Base-by-base conservation (phyloP, 2,888 invertebrate species). In the Coelopa pilipes region DNA sequence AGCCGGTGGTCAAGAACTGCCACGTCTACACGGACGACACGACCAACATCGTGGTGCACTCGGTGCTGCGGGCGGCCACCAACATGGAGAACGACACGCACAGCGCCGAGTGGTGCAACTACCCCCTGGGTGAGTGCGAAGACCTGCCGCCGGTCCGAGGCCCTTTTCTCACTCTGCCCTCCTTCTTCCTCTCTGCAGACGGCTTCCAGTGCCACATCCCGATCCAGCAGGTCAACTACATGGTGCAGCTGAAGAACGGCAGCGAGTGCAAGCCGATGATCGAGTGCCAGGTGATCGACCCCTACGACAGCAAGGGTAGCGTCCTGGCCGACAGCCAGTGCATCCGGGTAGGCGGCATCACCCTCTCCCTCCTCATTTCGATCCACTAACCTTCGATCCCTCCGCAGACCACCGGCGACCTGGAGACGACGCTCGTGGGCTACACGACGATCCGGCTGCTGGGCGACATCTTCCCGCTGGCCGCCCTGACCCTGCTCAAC, bases 401-500 rank as follows among this genome's bases (percentile, higher is more conserved):
- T 59, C 55, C 65, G 12, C 49, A 76, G 73, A 79, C 76, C 46
- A 76, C 89, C 15, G 94, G 93, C 21, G 91, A 93, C 83, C 91
- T 93, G 12, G 88, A 89, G 24, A 87, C 90, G 60, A 93, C 93
- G 0, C 92, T 94, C 83, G 92, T 92, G 91, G 89, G 89, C 60
- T 96, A 95, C 82, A 87, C 93, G 55, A 84, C 92, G 12, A 89
- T 94, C 57, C 90, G 91, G 83, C 90, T 92, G 45, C 82, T 94
- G 72, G 93, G 93, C 0, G 95, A 95, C 82, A 92, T 94, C 65
- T 94, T 94, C 86, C 91, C 93, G 12, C 91, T 93, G 47, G 92
- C 94, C 0, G 92, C 91, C 0, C 87, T 94, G 9, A 92, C 93
- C 0, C 84, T 95, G 9, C 87, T 94, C 1, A 92, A 93, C 71